Evolutionary conservation across 2,113 vertebrate genomes (phyloP), one percentile per base, ranked within the genome.

Genomic region (Pseudopodoces humilis): DNA sequence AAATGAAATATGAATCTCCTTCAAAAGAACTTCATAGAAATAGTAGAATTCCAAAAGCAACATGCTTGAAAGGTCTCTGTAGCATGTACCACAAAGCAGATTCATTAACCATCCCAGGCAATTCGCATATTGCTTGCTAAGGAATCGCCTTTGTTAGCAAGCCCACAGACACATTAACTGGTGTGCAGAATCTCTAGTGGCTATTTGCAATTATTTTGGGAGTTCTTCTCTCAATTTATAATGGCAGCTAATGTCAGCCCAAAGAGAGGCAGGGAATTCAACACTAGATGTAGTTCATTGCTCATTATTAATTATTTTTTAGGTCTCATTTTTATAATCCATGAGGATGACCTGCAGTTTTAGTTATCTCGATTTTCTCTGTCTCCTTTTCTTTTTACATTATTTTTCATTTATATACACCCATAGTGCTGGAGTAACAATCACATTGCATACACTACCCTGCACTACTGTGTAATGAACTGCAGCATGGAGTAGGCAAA

Each of bases 61-160:
- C 31, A 13, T 24, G 27, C 94, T 96, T 96, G 85, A 95, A 74
- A 91, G 87, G 33, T 95, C 81, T 96, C 91, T 87, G 88, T 90
- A 95, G 84, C 74, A 87, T 75, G 65, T 50, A 69, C 96, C 81
- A 80, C 90, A 95, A 97, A 96, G 86, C 88, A 96, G 94, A 96
- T 97, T 98, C 97, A 97, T 98, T 97, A 97, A 94, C 94, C 68
- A 89, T 97, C 97, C 97, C 97, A 80, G 47, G 67, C 72, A 95
- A 72, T 77, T 96, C 14, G 37, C 71, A 83, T 95, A 96, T 78
- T 97, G 95, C 95, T 97, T 90, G 56, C 92, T 95, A 96, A 97
- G 97, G 97, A 97, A 97, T 96, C 97, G 94, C 92, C 97, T 98
- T 97, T 95, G 96, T 97, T 98, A 98, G 96, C 96, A 94, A 95